Evolutionary conservation across 2,888 invertebrate genomes (phyloP), one percentile per base, ranked within the genome.

Genomic region (Polyommatus iphigenia): DNA sequence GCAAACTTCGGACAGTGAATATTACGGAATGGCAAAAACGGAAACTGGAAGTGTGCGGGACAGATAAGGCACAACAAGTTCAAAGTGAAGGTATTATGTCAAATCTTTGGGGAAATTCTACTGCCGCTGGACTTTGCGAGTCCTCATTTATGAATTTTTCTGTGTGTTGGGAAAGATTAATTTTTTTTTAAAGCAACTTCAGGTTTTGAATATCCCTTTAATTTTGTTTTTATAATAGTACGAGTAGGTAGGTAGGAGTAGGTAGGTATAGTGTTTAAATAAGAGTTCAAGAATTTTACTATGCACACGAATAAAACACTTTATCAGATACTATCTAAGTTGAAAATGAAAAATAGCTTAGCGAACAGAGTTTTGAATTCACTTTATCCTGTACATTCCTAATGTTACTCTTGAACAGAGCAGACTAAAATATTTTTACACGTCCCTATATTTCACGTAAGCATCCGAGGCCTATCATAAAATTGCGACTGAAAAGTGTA

Each of bases 61-160:
- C 67, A 67, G 67, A 67, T 67, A 67, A 67, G 67, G 10, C 46
- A 46, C 10, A 10, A 46, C 29, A 67, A 67, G 15, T 67, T 32
- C 15, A 67, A 67, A 67, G 67, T 62, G 62, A 62, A 62, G 24
- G 62, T 67, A 67, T 67, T 32, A 32, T 67, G 67, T 67, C 67
- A 32, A 67, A 67, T 67, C 67, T 32, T 67, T 67, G 18, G 67
- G 67, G 67, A 67, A 67, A 67, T 67, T 67, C 29, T 29, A 62
- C 24, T 62, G 62, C 24, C 24, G 67, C 67, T 32, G 67, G 29
- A 67, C 29, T 67, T 67, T 32, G 15, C 7, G 29, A 67, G 29
- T 3, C 46, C 46, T 67, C 6, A 67, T 32, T 32, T 10, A 13
- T 29, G 15, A 67, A 32, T 4, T 46, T 46, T 46, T 10, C 10